Evolutionary conservation across 1,140 invertebrate genomes (phyloP).

Genomic region (Steinernema khuongi): DNA sequence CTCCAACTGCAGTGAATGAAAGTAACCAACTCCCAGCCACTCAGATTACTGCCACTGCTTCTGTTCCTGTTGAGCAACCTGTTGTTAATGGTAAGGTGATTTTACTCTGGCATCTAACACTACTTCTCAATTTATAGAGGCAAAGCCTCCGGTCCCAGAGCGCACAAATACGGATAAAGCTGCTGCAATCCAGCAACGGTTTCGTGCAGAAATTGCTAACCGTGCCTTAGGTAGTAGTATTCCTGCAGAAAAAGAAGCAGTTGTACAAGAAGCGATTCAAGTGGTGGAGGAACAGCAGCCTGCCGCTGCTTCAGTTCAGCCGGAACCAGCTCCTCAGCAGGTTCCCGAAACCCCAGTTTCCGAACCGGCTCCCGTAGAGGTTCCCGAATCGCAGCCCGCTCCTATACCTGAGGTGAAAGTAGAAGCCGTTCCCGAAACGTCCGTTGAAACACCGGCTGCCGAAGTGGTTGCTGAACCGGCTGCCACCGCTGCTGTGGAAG

Average conservation of each 20-base stretch:
- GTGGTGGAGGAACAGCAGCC: background rate
- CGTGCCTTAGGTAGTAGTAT: background rate
- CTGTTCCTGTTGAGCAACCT: background rate
- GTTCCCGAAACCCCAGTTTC: background rate
- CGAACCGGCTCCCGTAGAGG: background rate
- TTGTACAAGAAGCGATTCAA: background rate
- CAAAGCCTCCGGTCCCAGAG: background rate
- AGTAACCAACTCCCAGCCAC: too few species aligned
- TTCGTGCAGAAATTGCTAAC: background rate
- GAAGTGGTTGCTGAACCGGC: background rate
- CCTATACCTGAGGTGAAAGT: background rate
- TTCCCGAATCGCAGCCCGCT: background rate
- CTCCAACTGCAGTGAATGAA: too few species aligned
- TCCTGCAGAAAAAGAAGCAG: background rate
- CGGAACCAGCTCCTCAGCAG: slow-evolving; percentile 7
- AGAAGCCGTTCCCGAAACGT: background rate
- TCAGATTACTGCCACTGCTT: background rate
- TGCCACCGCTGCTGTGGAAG: background rate
- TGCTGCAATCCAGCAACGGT: background rate
- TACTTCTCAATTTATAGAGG: background rate
- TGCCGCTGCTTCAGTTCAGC: background rate
- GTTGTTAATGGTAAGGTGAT: background rate
- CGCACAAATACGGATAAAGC: background rate
- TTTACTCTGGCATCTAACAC: background rate
- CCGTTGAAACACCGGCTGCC: background rate